phyloP scores from a whole-genome alignment of 2,888 invertebrate species.

The Ectemnius continuus region DNA sequence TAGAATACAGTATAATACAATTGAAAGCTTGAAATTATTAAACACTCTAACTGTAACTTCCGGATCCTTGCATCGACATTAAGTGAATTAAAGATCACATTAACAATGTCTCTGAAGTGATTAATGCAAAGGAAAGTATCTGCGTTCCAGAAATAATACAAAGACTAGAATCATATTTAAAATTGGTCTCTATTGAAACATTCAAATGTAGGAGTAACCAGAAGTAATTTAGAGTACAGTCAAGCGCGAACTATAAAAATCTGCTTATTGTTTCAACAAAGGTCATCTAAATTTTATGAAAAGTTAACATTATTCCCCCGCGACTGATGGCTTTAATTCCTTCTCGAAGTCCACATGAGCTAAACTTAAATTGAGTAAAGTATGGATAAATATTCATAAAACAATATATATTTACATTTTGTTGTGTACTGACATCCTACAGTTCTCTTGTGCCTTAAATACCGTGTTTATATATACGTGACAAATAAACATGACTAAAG shows the following conservation, averaged over 20 bases:
- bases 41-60: slow-evolving; percentile 19
- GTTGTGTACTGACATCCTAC: neutral
- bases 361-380: slow-evolving; percentile 10
- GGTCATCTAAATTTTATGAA: too few species aligned
- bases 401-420: slow-evolving; percentile 23
- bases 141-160: slow-evolving; percentile 30
- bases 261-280: neutral
- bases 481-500: too few species aligned
- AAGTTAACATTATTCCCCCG: too few species aligned
- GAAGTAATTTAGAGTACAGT: slow-evolving; percentile 10
- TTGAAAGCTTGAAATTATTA: slow-evolving; percentile 34
- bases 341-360: too few species aligned
- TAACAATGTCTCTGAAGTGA: neutral
- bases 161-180: slow-evolving; percentile 41
- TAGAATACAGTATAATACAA: slow-evolving; percentile 42
- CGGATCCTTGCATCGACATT: too few species aligned
- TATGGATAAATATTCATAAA: slow-evolving; percentile 21
- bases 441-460: too few species aligned
- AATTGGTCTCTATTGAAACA: slow-evolving; percentile 22
- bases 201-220: slow-evolving; percentile 26
- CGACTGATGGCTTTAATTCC: too few species aligned
- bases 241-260: slow-evolving; percentile 12
- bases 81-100: too few species aligned
- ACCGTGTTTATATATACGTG: too few species aligned
- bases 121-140: slow-evolving; percentile 11